A percentile compares a stretch with the other conserved stretches of the same genome.
These are phyloP conservation scores for Peromyscus polionotus DNA, from an alignment of 2,113 vertebrate genomes.

Conservation along the genomic window DNA sequence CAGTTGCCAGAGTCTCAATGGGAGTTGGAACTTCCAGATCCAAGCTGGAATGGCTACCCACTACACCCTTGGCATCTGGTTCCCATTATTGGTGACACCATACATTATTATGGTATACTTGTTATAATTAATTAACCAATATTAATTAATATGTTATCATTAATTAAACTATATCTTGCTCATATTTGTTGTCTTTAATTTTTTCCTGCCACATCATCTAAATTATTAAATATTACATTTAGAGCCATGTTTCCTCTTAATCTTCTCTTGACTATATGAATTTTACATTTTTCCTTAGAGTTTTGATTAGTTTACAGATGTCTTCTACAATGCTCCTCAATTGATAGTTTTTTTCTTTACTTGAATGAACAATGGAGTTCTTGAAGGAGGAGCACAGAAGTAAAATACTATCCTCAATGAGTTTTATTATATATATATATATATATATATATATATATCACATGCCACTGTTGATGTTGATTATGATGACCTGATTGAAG, in stretches of 20 bases:
- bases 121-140: background rate
- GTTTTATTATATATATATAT: too few species aligned
- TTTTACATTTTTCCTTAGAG: background rate
- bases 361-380: background rate
- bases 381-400: background rate
- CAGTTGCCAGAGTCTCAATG: too few species aligned
- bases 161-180: background rate
- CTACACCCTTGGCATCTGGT: background rate
- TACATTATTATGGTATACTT: background rate
- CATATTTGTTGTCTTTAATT: background rate
- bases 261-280: background rate
- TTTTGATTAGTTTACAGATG: background rate
- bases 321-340: background rate
- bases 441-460: too few species aligned
- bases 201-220: background rate
- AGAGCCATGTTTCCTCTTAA: background rate
- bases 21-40: too few species aligned
- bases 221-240: background rate
- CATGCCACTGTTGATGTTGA: background rate
- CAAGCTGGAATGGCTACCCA: too few species aligned
- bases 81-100: background rate
- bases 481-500: background rate
- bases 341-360: background rate
- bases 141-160: background rate
- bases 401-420: background rate